Evolutionary conservation across 2,797 vertebrate species (phyloP).

Genomic region (Microctenopoma stevenorrisi): DNA sequence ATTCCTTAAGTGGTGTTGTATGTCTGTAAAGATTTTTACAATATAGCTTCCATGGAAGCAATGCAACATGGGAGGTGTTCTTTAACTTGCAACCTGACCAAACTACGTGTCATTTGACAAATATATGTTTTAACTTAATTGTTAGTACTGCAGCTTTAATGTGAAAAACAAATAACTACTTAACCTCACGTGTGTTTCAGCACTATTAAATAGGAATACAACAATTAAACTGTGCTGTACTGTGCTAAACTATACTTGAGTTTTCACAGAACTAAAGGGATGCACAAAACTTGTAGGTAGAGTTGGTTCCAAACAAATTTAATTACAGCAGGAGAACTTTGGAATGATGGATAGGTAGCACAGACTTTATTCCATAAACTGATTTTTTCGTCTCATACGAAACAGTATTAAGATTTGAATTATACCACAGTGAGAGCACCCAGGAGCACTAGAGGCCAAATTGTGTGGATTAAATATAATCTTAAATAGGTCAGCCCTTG

Average conservation of each 20-base stretch:
- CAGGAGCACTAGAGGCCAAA: constrained; percentile 43
- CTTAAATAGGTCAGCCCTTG: constrained; percentile 42
- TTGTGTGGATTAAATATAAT: constrained; percentile 49
- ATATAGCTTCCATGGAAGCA: background rate
- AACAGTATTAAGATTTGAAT: constrained; percentile 54
- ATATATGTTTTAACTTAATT: background rate
- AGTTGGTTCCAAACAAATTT: constrained; percentile 35
- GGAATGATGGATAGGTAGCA: constrained; percentile 38
- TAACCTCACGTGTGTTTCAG: background rate
- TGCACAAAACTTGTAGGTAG: constrained; percentile 15
- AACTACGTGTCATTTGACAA: background rate
- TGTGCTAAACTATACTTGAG: background rate
- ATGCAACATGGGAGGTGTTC: background rate
- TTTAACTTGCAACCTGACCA: background rate
- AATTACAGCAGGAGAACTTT: constrained; percentile 27
- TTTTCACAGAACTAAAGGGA: background rate
- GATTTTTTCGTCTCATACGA: constrained; percentile 34
- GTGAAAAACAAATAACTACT: constrained; percentile 3
- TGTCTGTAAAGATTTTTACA: too few relatives aligned
- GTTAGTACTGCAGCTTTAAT: background rate
- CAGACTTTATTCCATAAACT: constrained; percentile 28
- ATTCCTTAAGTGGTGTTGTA: background rate
- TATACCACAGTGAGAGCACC: constrained; percentile 30
- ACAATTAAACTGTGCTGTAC: background rate
- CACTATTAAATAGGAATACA: constrained; percentile 1